phyloP scores from a whole-genome alignment of 2,797 vertebrate genomes.

The Sebastes dallii region DNA sequence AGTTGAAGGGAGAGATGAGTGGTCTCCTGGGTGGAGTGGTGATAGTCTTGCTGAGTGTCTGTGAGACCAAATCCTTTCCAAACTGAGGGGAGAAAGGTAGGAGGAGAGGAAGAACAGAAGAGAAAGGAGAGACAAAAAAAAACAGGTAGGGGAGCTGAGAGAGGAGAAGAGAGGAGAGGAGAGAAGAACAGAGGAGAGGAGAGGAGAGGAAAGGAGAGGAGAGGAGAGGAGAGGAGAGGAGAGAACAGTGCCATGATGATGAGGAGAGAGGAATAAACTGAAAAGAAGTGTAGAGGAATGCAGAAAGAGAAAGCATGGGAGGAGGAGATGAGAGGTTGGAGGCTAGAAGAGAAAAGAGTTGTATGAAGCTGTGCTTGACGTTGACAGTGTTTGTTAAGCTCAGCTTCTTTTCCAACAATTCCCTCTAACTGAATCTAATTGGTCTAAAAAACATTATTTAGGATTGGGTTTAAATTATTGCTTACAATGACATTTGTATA shows the following conservation, averaged over 20 bases:
- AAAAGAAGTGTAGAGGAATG: neutral
- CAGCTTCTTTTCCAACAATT: neutral
- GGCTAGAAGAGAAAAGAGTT: neutral
- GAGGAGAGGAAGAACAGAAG: conserved; percentile 45
- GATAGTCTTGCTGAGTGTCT: conserved; percentile 91
- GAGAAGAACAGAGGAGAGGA: neutral
- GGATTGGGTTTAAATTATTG: neutral
- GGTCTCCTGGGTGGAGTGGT: conserved; percentile 92
- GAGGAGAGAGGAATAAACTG: neutral
- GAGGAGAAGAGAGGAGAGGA: neutral
- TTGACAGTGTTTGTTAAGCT: neutral
- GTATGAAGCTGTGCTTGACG: neutral
- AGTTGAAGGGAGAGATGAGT: conserved; percentile 81
- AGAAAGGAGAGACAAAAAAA: conserved; percentile 8
- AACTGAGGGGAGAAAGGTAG: conserved; percentile 69
- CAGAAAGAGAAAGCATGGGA: neutral
- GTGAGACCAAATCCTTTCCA: conserved; percentile 89
- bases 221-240: neutral
- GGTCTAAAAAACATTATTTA: neutral
- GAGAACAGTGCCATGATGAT: neutral
- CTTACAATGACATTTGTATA: neutral
- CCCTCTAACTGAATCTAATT: neutral
- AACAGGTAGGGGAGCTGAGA: neutral
- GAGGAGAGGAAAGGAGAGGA: neutral
- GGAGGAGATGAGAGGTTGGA: neutral